Base-by-base conservation (phyloP, 2,113 vertebrate species). In the Myrmecophaga tridactyla region DNA sequence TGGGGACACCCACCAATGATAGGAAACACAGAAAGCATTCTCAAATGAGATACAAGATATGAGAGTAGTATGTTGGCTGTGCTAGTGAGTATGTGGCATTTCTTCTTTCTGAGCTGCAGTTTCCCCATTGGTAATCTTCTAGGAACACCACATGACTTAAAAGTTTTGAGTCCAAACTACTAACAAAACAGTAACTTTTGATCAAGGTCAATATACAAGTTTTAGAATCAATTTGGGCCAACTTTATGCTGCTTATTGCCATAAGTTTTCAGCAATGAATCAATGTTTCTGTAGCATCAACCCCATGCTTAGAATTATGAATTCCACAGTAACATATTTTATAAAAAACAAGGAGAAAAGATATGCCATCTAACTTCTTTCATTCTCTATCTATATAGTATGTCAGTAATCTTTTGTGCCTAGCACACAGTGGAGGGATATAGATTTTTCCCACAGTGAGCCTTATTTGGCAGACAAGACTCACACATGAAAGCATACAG, bases 151-250 rank as follows among this genome's bases (percentile, higher is more conserved):
- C 4, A n/a, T 72, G 18, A 62, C 8, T 56, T 51, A 34, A 27
- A 18, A 43, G 13, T 67, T 69, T 53, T 14, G 75, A 75, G 14
- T 76, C 76, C 43, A n/a, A 92, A 87, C 63, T 87, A 88, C 29
- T 62, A 31, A 20, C 58, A 67, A 67, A 65, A 25, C 3, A n/a
- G 6, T 77, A 39, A 58, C 8, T 92, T 62, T 72, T 14, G 4
- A n/a, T 58, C 13, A 34, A 77, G 56, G 25, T 53, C 77, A 95
- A 31, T 62, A 87, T 31, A 82, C 39, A 21, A 18, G 10, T 69
- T 92, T 92, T 58, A 56, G 25, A 63, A 10, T 15, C 23, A 75
- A 56, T 51, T 41, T 29, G 8, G 8, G 13, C 6, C 62, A 62
- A 34, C 5, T 75, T 69, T 41, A 13, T 18, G 18, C 15, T 77